Evolutionary conservation across 1,140 invertebrate species (phyloP), one percentile per base, ranked within the genome.

Genomic region (Ericerus pela): DNA sequence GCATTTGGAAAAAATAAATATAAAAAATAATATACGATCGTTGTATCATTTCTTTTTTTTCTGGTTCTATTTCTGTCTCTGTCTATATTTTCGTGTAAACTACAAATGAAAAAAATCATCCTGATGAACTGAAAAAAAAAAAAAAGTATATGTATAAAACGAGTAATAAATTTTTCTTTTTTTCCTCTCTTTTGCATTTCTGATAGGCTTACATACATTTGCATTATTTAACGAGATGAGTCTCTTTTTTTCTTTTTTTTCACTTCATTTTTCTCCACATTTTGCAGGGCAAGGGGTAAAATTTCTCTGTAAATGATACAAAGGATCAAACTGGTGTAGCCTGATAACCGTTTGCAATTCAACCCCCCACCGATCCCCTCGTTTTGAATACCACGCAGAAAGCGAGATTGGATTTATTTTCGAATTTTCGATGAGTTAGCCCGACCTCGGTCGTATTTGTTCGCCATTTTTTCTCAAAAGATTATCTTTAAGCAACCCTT

Each of bases 261-360:
- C n/a, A n/a, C n/a, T n/a, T n/a, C n/a, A n/a, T n/a, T n/a, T n/a
- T n/a, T n/a, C n/a, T n/a, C n/a, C n/a, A n/a, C n/a, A n/a, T n/a
- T 8, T 16, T 33, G 30, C 11, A 18, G 41, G 41, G 41, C 26
- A 47, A 24, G 20, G 41, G n/a, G 30, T 24, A 24, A 47, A 47
- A 47, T 47, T 47, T 47, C n/a, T n/a, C 41, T 47, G 41, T 47
- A 47, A 47, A 47, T 47, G 41, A 47, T 47, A 47, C 41, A 47
- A 47, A 47, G 41, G 41, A 47, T 47, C 41, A 47, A 18, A n/a
- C n/a, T n/a, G n/a, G n/a, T n/a, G 41, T 24, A 24, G 26, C 41
- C 16, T 18, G 22, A 24, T 47, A 47, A 24, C 41, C 22, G 41
- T 47, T 47, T 47, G 26, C 26, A n/a, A n/a, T n/a, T n/a, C n/a